phyloP scores from a whole-genome alignment of 2,888 invertebrate species.

The Xestoiulus laeticollis region DNA sequence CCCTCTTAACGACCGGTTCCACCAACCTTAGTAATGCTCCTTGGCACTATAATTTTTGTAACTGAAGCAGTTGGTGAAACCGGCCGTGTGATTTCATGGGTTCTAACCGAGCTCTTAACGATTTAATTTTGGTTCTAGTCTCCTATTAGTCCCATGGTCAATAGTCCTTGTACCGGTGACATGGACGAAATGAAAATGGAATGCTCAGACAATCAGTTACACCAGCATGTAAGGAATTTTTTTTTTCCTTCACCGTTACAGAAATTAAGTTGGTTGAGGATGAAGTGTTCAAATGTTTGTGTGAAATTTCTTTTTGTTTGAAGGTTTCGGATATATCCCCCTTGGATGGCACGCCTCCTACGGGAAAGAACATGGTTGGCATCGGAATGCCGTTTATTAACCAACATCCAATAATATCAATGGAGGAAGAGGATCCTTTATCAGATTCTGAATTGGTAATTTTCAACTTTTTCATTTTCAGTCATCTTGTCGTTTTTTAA shows the following conservation, averaged over 20 bases:
- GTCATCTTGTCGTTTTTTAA: no score
- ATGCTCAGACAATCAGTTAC: conserved; percentile 47
- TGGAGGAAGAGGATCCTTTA: conserved; percentile 84
- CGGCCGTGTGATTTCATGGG: neutral
- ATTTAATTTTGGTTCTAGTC: conserved; percentile 47
- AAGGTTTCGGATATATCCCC: conserved; percentile 63
- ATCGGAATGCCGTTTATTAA: conserved; percentile 55
- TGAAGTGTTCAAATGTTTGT: neutral
- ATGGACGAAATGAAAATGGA: conserved; percentile 52
- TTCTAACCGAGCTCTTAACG: neutral
- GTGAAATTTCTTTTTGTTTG: conserved; percentile 36
- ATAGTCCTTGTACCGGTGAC: conserved; percentile 23
- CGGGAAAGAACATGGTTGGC: conserved; percentile 1
- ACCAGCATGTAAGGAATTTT: neutral
- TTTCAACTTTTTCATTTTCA: conserved; percentile 44
- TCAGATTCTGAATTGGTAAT: conserved; percentile 82
- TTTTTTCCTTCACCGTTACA: neutral
- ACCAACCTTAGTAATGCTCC: neutral
- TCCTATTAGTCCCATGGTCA: conserved; percentile 55
- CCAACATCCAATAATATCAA: conserved; percentile 77
- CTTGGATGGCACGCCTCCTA: conserved; percentile 57
- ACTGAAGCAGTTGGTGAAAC: neutral
- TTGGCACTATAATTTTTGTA: neutral
- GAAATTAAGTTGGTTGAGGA: neutral
- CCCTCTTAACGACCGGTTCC: neutral